Evolutionary conservation across 53 echinoderm and acorn worm species (phyloP).

Genomic region (Zoroaster sp.): DNA sequence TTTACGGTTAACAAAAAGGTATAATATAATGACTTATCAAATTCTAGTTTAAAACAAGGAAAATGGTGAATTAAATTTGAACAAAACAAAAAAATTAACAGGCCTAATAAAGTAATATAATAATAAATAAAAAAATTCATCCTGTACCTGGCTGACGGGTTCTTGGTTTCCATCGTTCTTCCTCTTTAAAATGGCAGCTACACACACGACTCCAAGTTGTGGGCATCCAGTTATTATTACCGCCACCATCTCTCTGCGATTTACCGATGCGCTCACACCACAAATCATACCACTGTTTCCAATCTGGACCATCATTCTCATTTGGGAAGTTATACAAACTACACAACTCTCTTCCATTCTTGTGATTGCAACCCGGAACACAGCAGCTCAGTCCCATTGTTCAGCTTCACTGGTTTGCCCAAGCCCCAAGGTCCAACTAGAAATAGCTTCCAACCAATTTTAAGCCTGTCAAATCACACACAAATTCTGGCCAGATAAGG

Average conservation of each 20-base stretch:
- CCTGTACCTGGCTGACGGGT: slow-evolving; percentile 44
- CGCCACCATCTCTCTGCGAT: slow-evolving; percentile 35
- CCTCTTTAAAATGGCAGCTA: slow-evolving; percentile 51
- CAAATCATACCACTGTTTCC: slow-evolving; percentile 51
- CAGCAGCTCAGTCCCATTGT: slow-evolving; percentile 57
- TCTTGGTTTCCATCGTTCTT: slow-evolving; percentile 47
- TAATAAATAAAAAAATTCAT: neutral
- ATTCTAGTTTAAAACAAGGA: too few relatives aligned
- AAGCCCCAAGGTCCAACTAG: neutral
- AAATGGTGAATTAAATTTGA: too few relatives aligned
- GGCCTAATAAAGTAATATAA: too few relatives aligned
- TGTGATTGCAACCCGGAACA: slow-evolving; percentile 58
- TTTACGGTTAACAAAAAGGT: too few relatives aligned
- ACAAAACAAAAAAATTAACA: too few relatives aligned
- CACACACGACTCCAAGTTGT: slow-evolving; percentile 50
- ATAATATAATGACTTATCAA: too few relatives aligned
- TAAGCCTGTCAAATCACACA: neutral
- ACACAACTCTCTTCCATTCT: slow-evolving; percentile 55
- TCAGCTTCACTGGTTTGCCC: neutral
- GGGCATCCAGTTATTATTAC: neutral
- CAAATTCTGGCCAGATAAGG: slow-evolving; percentile 24
- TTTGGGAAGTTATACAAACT: slow-evolving; percentile 59
- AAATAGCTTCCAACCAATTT: neutral
- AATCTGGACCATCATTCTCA: slow-evolving; percentile 53
- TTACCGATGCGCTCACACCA: slow-evolving; percentile 50